These are phyloP conservation scores for Urocyon cinereoargenteus DNA, from an alignment of 2,797 vertebrate genomes.

Conservation along the genomic window DNA sequence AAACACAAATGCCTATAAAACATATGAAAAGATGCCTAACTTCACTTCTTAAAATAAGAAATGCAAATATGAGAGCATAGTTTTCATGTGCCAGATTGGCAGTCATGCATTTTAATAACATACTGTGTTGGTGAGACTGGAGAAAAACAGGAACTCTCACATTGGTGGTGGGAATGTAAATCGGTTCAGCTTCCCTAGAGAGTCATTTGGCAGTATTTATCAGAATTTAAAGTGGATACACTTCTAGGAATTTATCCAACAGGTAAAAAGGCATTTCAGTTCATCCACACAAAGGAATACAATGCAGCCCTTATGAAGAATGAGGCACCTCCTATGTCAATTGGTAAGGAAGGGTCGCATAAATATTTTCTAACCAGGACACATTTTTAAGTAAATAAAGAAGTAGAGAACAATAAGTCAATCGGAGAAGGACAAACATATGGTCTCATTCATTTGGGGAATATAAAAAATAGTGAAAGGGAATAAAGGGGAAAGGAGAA, in stretches of 20 bases:
- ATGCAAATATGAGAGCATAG: background rate
- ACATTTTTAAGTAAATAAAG: constrained; percentile 32
- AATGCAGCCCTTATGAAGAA: background rate
- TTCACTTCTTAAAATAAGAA: constrained; percentile 39
- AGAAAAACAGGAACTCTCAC: background rate
- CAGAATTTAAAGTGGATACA: constrained; percentile 17
- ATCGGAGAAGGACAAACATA: too few species aligned
- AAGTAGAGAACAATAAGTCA: background rate
- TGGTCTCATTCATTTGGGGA: too few species aligned
- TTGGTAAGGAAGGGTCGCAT: background rate
- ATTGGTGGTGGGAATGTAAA: background rate
- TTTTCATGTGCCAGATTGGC: constrained; percentile 3
- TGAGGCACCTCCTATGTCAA: background rate
- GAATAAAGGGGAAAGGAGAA: too few species aligned
- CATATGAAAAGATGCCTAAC: constrained; percentile 22
- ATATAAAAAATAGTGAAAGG: too few species aligned
- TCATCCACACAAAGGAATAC: background rate
- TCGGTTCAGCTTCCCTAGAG: background rate
- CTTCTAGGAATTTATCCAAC: constrained; percentile 43
- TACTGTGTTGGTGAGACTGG: background rate
- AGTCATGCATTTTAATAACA: background rate
- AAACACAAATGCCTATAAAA: constrained; percentile 56
- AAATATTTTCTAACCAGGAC: background rate
- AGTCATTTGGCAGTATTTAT: background rate
- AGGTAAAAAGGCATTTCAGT: constrained; percentile 46